phyloP scores from a whole-genome alignment of 2,113 vertebrate genomes.

The Larimichthys crocea region DNA sequence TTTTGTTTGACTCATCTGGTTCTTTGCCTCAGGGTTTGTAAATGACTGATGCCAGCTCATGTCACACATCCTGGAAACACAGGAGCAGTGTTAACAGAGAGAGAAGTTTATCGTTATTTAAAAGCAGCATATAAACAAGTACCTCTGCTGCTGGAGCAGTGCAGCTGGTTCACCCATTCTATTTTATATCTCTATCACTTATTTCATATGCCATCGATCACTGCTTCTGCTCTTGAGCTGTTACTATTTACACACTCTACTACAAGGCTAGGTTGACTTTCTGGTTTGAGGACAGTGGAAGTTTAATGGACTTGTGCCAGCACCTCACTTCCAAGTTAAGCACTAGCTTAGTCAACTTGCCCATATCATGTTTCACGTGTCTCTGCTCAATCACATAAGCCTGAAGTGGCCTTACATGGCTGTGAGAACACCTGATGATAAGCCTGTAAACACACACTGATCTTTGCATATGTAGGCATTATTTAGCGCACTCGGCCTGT shows the following conservation, averaged over 20 bases:
- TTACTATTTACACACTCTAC: constrained; percentile 45
- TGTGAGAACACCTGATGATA: background rate
- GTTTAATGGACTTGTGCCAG: constrained; percentile 38
- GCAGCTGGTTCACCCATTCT: background rate
- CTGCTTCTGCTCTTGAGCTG: constrained; percentile 7
- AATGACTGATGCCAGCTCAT: constrained; percentile 11
- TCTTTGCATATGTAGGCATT: background rate
- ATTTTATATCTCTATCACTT: too few relatives aligned
- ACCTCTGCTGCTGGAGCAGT: background rate
- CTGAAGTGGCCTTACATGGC: constrained; percentile 20
- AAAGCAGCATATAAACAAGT: background rate
- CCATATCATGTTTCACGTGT: constrained; percentile 15
- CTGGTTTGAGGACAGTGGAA: constrained; percentile 38
- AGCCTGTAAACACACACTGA: constrained; percentile 9
- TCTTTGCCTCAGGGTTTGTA: constrained; percentile 19
- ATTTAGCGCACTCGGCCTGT: background rate
- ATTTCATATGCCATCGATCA: background rate
- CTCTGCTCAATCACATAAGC: constrained; percentile 12
- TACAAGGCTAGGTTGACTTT: constrained; percentile 34
- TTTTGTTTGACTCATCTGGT: background rate
- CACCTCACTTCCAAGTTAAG: constrained; percentile 40
- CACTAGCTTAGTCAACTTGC: background rate
- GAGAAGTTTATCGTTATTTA: constrained; percentile 34
- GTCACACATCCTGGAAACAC: background rate
- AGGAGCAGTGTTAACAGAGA: constrained; percentile 9